Evolutionary conservation across 1,140 invertebrate species (phyloP), one percentile per base, ranked within the genome.

Genomic region (Brachionus plicatilis): DNA sequence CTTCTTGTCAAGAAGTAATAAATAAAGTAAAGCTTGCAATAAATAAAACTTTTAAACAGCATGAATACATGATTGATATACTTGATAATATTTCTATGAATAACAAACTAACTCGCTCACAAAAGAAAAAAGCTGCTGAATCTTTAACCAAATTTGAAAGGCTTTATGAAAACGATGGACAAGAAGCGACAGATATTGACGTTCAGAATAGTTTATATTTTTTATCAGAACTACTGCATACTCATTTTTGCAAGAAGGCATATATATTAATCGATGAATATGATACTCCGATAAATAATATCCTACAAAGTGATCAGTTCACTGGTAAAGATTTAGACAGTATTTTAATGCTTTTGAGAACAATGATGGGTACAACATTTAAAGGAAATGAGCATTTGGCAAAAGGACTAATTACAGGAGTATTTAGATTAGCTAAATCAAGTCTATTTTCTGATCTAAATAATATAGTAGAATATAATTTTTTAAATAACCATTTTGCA

Each of bases 401-500:
- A 75, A 75, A 75, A 75, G 70, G 70, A 8, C 43, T 75, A 33
- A 75, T 75, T 27, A 75, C 70, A 20, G 70, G 70, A 75, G 70
- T 75, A 27, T 75, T 75, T 75, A 75, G 70, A 75, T 0, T 75
- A 37, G 70, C 70, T 29, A 75, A 75, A 75, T 75, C 70, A 24
- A 75, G 70, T 47, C 29, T 75, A 29, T 75, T 75, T 75, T 75
- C 70, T 9, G 70, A 33, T 75, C 17, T 75, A 75, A 75, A 75
- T 75, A 75, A 75, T 75, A 75, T 75, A 75, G 17, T 75, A 75
- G 70, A 75, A 75, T 29, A 75, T 41, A 75, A 33, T 75, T 75
- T 75, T 75, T 75, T 75, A 75, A 37, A 75, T 27, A 75, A 75
- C 8, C 70, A 20, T 14, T 75, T 75, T 20, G 70, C 70, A 75